phyloP scores from a whole-genome alignment of 2,888 invertebrate genomes.

The Mythimna albipuncta region DNA sequence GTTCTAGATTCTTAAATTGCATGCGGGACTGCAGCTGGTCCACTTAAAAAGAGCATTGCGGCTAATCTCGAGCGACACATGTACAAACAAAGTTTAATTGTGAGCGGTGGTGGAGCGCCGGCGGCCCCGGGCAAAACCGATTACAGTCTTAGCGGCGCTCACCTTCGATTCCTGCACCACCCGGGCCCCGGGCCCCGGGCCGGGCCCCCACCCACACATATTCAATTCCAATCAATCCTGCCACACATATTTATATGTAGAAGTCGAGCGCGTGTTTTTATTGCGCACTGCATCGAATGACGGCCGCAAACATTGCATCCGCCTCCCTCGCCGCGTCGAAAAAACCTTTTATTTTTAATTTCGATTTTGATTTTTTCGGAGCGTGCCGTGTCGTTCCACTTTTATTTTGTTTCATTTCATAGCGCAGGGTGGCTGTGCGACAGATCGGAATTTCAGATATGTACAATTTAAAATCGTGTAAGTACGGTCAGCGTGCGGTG shows the following conservation, averaged over 20 bases:
- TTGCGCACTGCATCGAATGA: slow-evolving; percentile 89
- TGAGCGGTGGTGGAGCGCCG: slow-evolving; percentile 77
- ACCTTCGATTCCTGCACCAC: slow-evolving; percentile 87
- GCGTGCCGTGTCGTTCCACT: slow-evolving; percentile 86
- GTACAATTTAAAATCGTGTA: slow-evolving; percentile 91
- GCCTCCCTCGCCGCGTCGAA: slow-evolving; percentile 84
- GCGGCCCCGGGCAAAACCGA: slow-evolving; percentile 88
- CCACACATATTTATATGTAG: slow-evolving; percentile 89
- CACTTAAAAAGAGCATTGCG: slow-evolving; percentile 90
- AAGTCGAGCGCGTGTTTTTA: slow-evolving; percentile 87
- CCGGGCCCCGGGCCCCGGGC: slow-evolving; percentile 47
- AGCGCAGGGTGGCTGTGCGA: slow-evolving; percentile 90
- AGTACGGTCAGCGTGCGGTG: slow-evolving; percentile 88
- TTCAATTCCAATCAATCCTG: slow-evolving; percentile 90
- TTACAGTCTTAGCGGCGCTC: slow-evolving; percentile 90
- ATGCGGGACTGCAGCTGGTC: slow-evolving; percentile 84
- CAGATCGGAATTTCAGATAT: slow-evolving; percentile 91
- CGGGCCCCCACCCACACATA: slow-evolving; percentile 82
- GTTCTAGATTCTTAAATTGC: slow-evolving; percentile 87
- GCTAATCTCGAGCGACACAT: slow-evolving; percentile 90
- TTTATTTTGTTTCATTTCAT: slow-evolving; percentile 91
- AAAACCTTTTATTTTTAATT: slow-evolving; percentile 90
- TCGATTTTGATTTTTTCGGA: slow-evolving; percentile 90
- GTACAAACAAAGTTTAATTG: slow-evolving; percentile 91
- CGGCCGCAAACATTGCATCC: slow-evolving; percentile 89